Conservation (phyloP, 2,113 vertebrate genomes). For the Apodemus speciosus region DNA sequence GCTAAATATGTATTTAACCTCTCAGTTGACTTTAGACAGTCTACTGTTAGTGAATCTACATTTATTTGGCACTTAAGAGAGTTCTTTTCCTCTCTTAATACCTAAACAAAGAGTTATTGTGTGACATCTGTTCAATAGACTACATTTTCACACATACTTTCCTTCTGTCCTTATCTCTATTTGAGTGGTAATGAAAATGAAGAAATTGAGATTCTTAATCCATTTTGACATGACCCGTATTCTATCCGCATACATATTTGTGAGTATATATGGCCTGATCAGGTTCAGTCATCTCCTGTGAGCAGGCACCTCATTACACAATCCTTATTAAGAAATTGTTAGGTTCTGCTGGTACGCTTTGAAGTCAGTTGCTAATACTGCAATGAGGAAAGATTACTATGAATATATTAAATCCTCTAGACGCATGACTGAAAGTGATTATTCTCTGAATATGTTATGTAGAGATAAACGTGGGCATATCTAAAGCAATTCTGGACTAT, state of each 20-base stretch:
- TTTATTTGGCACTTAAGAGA: neutral
- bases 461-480: conserved; percentile 26
- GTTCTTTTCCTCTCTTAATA: neutral
- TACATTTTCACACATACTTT: conserved; percentile 39
- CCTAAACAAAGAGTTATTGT: conserved; percentile 22
- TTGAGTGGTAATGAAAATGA: conserved; percentile 44
- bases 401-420: conserved; percentile 60
- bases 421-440: conserved; percentile 26
- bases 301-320: conserved; percentile 33
- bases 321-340: conserved; percentile 35
- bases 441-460: conserved; percentile 37
- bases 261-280: conserved; percentile 38
- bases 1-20: no score
- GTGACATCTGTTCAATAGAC: conserved; percentile 45
- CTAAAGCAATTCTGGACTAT: conserved; percentile 37
- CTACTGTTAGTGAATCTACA: neutral
- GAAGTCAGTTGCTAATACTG: conserved; percentile 37
- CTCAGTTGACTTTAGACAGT: neutral
- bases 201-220: conserved; percentile 27
- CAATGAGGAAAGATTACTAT: conserved; percentile 40
- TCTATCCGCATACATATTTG: neutral
- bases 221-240: conserved; percentile 25
- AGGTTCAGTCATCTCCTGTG: conserved; percentile 13
- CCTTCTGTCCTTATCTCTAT: conserved; percentile 4
- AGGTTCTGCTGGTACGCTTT: conserved; percentile 27